These are phyloP conservation scores for Cepaea nemoralis DNA, from an alignment of 1,140 invertebrate species.

Conservation along the genomic window DNA sequence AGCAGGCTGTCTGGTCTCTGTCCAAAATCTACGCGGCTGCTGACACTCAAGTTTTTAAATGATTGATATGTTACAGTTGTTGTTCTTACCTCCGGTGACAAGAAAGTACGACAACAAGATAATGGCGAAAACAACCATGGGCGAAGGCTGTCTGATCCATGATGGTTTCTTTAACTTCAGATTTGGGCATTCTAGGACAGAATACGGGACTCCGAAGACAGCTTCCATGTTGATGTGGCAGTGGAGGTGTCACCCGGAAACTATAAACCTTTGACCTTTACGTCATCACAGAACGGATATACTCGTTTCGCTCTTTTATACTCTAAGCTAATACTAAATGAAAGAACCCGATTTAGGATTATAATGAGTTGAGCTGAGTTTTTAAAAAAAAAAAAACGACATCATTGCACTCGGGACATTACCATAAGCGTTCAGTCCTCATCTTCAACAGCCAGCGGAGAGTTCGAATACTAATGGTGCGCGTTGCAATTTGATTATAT, in stretches of 20 bases:
- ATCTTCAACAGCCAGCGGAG: no score
- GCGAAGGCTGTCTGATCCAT: slow-evolving; percentile 91
- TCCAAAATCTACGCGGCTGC: no score
- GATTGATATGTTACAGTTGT: no score
- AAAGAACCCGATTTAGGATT: no score
- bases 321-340: not conserved
- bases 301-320: not conserved
- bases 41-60: no score
- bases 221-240: slow-evolving; percentile 79
- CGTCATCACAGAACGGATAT: not conserved
- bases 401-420: no score
- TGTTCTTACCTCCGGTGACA: slow-evolving; percentile 89
- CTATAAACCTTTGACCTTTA: not conserved
- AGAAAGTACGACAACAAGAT: slow-evolving; percentile 96
- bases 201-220: slow-evolving; percentile 84
- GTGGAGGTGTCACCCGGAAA: not conserved
- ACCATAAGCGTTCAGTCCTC: no score
- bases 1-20: not conserved
- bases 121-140: slow-evolving; percentile 92
- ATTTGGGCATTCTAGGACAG: slow-evolving; percentile 89
- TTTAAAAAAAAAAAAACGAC: no score
- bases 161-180: slow-evolving; percentile 91
- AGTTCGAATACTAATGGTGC: no score
- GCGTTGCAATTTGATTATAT: no score
- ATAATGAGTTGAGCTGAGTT: no score